phyloP scores from a whole-genome alignment of 2,113 vertebrate species.

The Epinephelus lanceolatus region DNA sequence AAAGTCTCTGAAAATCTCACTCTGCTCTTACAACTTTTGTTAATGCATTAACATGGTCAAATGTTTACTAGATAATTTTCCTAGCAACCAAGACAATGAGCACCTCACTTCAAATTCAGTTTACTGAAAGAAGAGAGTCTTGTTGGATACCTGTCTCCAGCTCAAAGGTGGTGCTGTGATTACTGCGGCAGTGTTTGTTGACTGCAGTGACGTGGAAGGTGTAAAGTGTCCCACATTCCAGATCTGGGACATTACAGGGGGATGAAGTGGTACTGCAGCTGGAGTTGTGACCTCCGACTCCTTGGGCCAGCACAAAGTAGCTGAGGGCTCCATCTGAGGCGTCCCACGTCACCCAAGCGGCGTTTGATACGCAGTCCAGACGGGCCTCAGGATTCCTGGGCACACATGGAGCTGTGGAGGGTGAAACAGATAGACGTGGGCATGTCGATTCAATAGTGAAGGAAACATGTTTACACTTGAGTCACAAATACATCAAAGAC shows the following conservation, averaged over 20 bases:
- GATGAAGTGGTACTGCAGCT: conserved; percentile 61
- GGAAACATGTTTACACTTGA: too few species aligned
- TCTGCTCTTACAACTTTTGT: too few species aligned
- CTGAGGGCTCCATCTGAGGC: conserved; percentile 49
- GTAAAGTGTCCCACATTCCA: conserved; percentile 82
- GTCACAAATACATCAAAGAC: too few species aligned
- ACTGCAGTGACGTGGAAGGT: conserved; percentile 73
- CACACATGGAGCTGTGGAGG: conserved; percentile 79
- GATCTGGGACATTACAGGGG: conserved; percentile 73
- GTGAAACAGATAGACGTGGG: too few species aligned
- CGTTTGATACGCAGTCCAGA: conserved; percentile 83
- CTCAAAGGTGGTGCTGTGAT: conserved; percentile 67
- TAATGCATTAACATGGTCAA: not conserved
- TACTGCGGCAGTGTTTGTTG: conserved; percentile 77
- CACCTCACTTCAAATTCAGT: not conserved
- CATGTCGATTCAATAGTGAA: too few species aligned
- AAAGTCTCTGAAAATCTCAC: too few species aligned
- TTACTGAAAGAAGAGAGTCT: not conserved
- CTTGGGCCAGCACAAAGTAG: conserved; percentile 75
- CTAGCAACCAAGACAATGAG: not conserved
- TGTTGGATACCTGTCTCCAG: conserved; percentile 79
- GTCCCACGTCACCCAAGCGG: conserved; percentile 79
- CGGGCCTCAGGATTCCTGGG: conserved; percentile 61
- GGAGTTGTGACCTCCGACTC: conserved; percentile 54
- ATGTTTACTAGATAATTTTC: not conserved